Conservation (phyloP, 1,140 invertebrate genomes). For the Drosophila pachea region DNA sequence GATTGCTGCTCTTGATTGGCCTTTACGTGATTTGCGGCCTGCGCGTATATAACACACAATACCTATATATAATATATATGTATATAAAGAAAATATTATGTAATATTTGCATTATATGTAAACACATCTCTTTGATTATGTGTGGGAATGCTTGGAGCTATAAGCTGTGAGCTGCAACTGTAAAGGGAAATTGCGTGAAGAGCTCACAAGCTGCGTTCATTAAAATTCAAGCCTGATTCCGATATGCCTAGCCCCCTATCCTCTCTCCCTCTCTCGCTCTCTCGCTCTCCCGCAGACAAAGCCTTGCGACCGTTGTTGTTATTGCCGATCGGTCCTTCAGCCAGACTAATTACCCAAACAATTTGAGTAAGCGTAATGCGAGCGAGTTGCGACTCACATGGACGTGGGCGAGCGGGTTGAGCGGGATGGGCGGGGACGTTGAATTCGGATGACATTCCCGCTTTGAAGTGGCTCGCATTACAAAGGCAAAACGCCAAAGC, state of each 20-base stretch:
- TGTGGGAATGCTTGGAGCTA: too few relatives aligned
- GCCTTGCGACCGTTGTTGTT: background rate
- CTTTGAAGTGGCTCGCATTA: conserved; percentile 54
- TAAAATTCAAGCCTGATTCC: background rate
- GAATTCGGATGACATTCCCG: conserved; percentile 41
- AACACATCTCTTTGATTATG: too few relatives aligned
- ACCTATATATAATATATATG: background rate
- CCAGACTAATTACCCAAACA: conserved; percentile 29
- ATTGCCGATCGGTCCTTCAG: conserved; percentile 16
- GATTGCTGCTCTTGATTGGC: conserved; percentile 35
- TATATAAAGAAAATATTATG: background rate
- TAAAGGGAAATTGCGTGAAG: background rate
- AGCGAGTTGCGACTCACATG: conserved; percentile 3
- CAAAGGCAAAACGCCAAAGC: conserved; percentile 25
- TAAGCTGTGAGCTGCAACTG: background rate
- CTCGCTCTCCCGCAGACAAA: background rate
- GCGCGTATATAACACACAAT: conserved; percentile 6
- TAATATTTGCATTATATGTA: too few relatives aligned
- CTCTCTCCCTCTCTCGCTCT: background rate
- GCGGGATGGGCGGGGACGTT: conserved; percentile 1
- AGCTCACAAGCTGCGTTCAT: background rate
- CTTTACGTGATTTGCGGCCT: conserved; percentile 21
- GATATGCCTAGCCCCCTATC: background rate
- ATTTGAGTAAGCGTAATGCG: conserved; percentile 12
- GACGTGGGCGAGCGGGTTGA: background rate